These are phyloP conservation scores for Ciconia nigra DNA, from an alignment of 2,797 vertebrate species.

Conservation along the genomic window DNA sequence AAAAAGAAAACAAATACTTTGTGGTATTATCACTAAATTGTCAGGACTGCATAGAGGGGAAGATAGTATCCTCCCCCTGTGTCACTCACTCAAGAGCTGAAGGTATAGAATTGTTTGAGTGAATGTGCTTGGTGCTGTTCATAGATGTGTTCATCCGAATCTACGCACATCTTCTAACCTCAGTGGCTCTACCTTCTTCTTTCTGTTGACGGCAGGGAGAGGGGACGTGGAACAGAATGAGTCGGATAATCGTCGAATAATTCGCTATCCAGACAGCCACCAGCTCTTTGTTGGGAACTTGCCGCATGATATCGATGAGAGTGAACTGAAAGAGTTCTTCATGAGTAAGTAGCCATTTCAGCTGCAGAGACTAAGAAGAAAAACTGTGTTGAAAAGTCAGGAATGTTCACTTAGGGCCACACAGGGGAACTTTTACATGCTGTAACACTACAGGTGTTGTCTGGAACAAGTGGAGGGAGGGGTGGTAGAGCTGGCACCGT, in stretches of 20 bases:
- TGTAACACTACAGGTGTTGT: accelerated
- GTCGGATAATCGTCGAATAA: slow-evolving; percentile 87
- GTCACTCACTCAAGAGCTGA: background rate
- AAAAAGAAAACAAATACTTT: background rate
- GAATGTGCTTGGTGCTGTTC: background rate
- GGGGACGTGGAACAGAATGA: slow-evolving; percentile 90
- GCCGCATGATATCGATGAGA: slow-evolving; percentile 98
- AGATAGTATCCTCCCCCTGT: background rate
- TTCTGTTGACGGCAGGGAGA: slow-evolving; percentile 74
- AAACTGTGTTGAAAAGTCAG: background rate
- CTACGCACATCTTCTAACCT: background rate
- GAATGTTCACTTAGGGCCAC: accelerated
- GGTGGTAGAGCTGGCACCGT: background rate
- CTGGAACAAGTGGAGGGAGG: background rate
- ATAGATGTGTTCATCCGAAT: background rate
- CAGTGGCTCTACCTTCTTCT: background rate
- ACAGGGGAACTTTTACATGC: accelerated
- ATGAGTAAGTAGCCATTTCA: slow-evolving; percentile 84
- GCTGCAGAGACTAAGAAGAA: background rate
- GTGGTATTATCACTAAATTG: background rate
- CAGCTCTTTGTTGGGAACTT: slow-evolving; percentile 98
- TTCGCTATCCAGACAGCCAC: slow-evolving; percentile 95
- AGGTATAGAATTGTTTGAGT: background rate
- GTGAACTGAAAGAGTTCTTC: slow-evolving; percentile 97
- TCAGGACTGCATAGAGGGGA: background rate